These are phyloP conservation scores for Muntiacus reevesi DNA, from an alignment of 2,113 vertebrate species.

Conservation along the genomic window DNA sequence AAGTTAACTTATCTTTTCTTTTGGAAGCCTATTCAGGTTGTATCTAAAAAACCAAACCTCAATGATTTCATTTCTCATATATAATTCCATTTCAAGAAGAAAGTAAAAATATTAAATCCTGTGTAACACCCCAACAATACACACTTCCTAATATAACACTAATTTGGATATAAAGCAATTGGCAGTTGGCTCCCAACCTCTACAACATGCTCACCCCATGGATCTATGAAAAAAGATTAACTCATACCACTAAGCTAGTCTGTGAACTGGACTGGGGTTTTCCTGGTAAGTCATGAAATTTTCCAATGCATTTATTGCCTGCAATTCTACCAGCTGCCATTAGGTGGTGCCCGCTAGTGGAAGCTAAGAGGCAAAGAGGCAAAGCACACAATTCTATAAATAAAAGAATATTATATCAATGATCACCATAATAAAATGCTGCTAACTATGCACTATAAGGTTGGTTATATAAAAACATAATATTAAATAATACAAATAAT, in stretches of 20 bases:
- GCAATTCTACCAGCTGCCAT: neutral
- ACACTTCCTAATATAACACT: neutral
- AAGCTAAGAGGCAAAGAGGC: neutral
- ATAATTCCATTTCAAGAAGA: neutral
- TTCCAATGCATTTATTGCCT: neutral
- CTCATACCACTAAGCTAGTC: neutral
- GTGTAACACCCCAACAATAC: neutral
- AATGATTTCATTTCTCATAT: neutral
- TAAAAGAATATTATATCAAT: neutral
- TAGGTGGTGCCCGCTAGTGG: neutral
- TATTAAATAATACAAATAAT: constrained; percentile 4
- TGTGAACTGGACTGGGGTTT: neutral
- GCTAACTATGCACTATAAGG: neutral
- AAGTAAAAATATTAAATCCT: constrained; percentile 18
- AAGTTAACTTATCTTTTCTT: neutral
- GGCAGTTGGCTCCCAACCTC: neutral
- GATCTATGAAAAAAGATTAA: neutral
- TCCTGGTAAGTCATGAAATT: neutral
- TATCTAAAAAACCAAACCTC: neutral
- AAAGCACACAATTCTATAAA: neutral
- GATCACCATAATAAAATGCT: neutral
- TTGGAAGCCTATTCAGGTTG: neutral
- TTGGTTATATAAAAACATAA: neutral
- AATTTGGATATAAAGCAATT: neutral
- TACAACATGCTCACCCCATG: neutral